phyloP scores from a whole-genome alignment of 2,888 invertebrate species.

The Leptopilina myrica region DNA sequence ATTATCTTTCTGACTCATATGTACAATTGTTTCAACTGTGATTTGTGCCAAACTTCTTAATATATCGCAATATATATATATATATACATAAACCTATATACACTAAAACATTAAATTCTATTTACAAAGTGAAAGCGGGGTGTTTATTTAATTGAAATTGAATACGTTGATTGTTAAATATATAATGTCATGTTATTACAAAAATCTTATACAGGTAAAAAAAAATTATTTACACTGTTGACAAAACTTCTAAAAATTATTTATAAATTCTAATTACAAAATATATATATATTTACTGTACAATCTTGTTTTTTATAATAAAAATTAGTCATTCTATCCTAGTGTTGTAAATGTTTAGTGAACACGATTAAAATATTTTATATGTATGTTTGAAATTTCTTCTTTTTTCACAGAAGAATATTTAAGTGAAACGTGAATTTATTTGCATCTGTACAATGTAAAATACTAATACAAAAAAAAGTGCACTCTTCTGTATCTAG shows the following conservation, averaged over 20 bases:
- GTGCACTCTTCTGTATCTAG: constrained; percentile 44
- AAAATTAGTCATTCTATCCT: background rate
- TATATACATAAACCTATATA: constrained; percentile 45
- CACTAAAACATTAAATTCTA: constrained; percentile 52
- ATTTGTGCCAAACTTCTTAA: constrained; percentile 74
- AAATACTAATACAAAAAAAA: constrained; percentile 39
- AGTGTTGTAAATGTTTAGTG: background rate
- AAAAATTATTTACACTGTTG: constrained; percentile 15
- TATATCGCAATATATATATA: constrained; percentile 59
- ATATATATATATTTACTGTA: background rate
- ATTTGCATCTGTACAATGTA: background rate
- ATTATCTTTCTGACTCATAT: constrained; percentile 62
- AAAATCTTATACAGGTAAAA: background rate
- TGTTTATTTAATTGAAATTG: background rate
- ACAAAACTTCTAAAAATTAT: constrained; percentile 22
- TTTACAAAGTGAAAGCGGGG: constrained; percentile 37
- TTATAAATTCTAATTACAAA: constrained; percentile 1
- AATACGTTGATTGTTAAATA: constrained; percentile 17
- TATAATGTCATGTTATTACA: constrained; percentile 12
- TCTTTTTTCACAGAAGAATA: background rate
- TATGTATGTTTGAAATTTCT: background rate
- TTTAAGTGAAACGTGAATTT: background rate
- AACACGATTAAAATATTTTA: background rate
- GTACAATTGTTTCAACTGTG: constrained; percentile 75
- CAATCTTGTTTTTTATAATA: background rate